Evolutionary conservation across 2,113 vertebrate genomes (phyloP).

Genomic region (Lamprotornis superbus): DNA sequence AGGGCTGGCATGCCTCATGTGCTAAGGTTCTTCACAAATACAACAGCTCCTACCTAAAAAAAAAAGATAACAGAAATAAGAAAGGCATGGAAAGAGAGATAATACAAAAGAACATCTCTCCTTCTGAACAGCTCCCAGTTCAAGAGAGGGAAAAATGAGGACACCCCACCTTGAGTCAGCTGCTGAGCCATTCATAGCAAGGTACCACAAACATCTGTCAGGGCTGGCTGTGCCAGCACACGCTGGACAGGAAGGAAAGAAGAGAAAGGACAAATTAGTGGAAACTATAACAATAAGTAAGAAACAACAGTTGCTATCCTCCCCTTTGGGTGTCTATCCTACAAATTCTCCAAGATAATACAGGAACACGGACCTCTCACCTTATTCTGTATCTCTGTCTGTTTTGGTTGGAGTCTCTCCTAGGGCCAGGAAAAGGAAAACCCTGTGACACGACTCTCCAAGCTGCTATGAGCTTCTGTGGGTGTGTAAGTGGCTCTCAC

Average conservation of each 20-base stretch:
- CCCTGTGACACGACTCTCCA: fast-evolving
- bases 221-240: not conserved
- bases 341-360: not conserved
- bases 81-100: not conserved
- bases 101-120: not conserved
- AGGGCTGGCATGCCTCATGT: not conserved
- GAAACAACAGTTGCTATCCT: not conserved
- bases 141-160: not conserved
- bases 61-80: not conserved
- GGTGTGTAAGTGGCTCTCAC: not conserved
- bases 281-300: not conserved
- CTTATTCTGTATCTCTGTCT: not conserved
- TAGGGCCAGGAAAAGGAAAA: not conserved
- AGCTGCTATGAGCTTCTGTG: fast-evolving
- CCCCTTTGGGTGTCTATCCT: not conserved
- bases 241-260: not conserved
- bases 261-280: not conserved
- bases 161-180: not conserved
- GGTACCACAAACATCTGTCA: fast-evolving
- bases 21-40: not conserved
- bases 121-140: not conserved
- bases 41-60: not conserved
- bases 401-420: not conserved
- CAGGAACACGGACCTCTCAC: not conserved
- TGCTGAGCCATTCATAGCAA: not conserved